Evolutionary conservation across 1,140 invertebrate species (phyloP).

Genomic region (Drosophila persimilis): DNA sequence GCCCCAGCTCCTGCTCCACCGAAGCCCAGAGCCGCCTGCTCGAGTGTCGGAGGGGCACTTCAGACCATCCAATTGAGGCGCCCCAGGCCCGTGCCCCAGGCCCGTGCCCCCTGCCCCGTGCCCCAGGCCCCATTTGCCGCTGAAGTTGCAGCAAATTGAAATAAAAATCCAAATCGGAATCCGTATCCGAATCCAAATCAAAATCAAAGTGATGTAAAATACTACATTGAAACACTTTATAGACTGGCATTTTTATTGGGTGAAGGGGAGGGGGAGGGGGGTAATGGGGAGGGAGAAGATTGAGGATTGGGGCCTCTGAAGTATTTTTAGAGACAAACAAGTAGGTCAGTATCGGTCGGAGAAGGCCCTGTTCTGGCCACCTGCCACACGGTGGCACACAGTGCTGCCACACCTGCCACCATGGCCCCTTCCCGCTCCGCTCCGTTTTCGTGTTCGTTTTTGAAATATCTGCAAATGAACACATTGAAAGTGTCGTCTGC

Average conservation of each 20-base stretch:
- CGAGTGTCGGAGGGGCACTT: slow-evolving; percentile 32
- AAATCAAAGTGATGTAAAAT: slow-evolving; percentile 52
- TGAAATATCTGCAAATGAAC: slow-evolving; percentile 55
- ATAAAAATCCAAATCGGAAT: slow-evolving; percentile 38
- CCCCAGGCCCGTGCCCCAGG: too few relatives aligned
- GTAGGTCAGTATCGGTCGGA: slow-evolving; percentile 45
- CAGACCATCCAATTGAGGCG: slow-evolving; percentile 33
- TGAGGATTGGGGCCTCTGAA: background rate
- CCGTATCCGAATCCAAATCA: slow-evolving; percentile 31
- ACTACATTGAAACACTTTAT: slow-evolving; percentile 43
- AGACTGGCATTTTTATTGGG: slow-evolving; percentile 46
- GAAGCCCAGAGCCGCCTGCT: slow-evolving; percentile 24
- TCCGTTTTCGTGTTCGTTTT: too few relatives aligned
- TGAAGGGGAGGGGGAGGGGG: slow-evolving; percentile 6
- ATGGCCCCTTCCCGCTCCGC: background rate
- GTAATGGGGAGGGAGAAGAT: too few relatives aligned
- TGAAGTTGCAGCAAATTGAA: slow-evolving; percentile 27
- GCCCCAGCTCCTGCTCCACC: background rate
- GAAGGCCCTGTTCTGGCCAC: slow-evolving; percentile 18
- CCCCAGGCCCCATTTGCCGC: too few relatives aligned
- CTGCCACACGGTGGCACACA: slow-evolving; percentile 13
- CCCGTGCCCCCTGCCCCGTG: too few relatives aligned
- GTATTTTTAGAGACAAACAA: slow-evolving; percentile 39
- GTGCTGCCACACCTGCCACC: background rate
- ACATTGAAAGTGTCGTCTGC: slow-evolving; percentile 64